Base-by-base conservation (phyloP, 2,113 vertebrate genomes). In the Larimichthys crocea region DNA sequence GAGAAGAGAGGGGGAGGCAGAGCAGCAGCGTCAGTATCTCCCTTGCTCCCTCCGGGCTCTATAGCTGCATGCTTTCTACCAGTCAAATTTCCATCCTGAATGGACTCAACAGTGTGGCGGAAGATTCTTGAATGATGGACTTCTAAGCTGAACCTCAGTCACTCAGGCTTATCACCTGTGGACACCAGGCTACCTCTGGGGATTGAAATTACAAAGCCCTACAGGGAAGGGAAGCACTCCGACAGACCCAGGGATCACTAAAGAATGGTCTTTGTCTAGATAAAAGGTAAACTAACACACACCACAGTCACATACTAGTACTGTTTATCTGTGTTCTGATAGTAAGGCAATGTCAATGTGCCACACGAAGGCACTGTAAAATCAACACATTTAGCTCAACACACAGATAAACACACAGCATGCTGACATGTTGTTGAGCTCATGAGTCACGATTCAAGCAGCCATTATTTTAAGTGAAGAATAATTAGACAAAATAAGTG, bases 271-370 rank as follows among this genome's bases (percentile, higher is more conserved):
- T 80, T 31, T 52, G 2, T 72, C 57, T 65, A 20, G n/a, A 8
- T 9, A 40, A 40, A 40, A 92, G 88, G 90, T 90, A 90, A 89
- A 87, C 19, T 31, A 62, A 82, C 35, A 22, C 83, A 63, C 4
- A 0, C 17, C 60, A 74, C 50, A 26, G 1, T 50, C 40, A 40
- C 7, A 22, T 1, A 52, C 42, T 10, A 19, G 26, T 57, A 31
- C 7, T 4, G 53, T 57, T 40, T 44, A 42, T 59, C 10, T 12
- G 11, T 57, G 53, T 49, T 56, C 68, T 42, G 22, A 62, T 14
- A 49, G 53, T 19, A 31, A 24, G 46, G 53, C 64, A 49, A 60
- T 15, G 53, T 53, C 22, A 69, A 55, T 42, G 46, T 52, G 59
- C 60, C 44, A 49, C 40, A 71, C 10, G 0, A 35, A 74, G 73